Conservation (phyloP, 2,113 vertebrate genomes). For the Nansenia antarctica region DNA sequence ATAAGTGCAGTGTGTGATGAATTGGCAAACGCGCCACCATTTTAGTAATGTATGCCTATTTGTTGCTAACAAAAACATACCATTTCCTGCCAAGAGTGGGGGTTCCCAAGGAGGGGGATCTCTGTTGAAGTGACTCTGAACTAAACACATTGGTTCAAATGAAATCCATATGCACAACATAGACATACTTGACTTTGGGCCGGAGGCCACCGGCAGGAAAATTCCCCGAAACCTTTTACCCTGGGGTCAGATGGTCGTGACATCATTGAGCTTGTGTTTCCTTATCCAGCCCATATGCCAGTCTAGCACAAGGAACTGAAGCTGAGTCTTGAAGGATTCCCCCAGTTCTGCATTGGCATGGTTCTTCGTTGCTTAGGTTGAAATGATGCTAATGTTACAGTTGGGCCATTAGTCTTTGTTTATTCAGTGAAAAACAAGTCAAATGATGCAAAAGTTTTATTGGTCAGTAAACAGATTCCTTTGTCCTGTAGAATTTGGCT, state of each 20-base stretch:
- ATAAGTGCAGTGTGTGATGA: constrained; percentile 42
- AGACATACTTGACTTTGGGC: constrained; percentile 55
- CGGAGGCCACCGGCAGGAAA: constrained; percentile 42
- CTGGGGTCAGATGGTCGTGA: constrained; percentile 51
- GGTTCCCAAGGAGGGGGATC: constrained; percentile 49
- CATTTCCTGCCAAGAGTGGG: constrained; percentile 49
- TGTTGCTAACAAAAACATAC: constrained; percentile 63
- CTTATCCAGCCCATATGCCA: constrained; percentile 45
- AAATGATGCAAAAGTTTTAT: constrained; percentile 36
- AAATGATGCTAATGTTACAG: constrained; percentile 51
- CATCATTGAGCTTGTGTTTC: constrained; percentile 57
- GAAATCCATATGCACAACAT: constrained; percentile 64
- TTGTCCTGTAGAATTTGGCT: constrained; percentile 22
- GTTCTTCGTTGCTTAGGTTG: constrained; percentile 39
- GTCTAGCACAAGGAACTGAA: constrained; percentile 23
- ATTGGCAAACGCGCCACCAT: constrained; percentile 34
- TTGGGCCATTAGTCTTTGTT: constrained; percentile 34
- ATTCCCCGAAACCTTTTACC: constrained; percentile 56
- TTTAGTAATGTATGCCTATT: constrained; percentile 58
- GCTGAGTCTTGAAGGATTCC: constrained; percentile 9
- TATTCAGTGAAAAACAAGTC: constrained; percentile 8
- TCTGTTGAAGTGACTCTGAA: constrained; percentile 25
- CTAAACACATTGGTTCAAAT: constrained; percentile 60
- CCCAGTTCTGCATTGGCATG: constrained; percentile 8
- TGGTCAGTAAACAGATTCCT: constrained; percentile 34